Base-by-base conservation (phyloP, 2,797 vertebrate genomes). In the Orestias chungarensis region DNA sequence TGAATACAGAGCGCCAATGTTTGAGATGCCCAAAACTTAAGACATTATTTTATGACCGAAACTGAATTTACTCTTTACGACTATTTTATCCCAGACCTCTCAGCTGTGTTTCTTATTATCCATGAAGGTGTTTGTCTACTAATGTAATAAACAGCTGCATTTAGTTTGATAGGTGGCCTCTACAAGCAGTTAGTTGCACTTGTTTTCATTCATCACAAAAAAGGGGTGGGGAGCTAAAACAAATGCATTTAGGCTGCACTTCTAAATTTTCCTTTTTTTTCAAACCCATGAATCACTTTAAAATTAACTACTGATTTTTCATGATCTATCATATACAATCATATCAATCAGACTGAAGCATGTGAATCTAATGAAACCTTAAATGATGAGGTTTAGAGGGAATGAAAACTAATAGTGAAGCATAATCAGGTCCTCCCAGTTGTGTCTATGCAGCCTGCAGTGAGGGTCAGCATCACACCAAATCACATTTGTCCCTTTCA, bases 401-500 rank as follows among this genome's bases (percentile, higher is more conserved):
- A 12, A n/a, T 25, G n/a, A 50, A 25, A n/a, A 11, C 23, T 50
- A 44, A 44, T 10, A 6, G 25, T 12, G 27, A 33, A n/a, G 46
- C 33, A 33, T 62, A 52, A 46, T 20, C 23, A 46, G 17, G 69
- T 75, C 31, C 68, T 65, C 44, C 57, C 54, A 66, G 42, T 70
- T 61, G 69, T 72, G 59, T 79, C 44, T 1, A 15, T 52, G 18
- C 66, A 71, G 71, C 78, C 61, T 78, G 70, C 61, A 85, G 79
- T 91, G 57, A 69, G 85, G 91, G 91, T 92, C 91, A 90, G 82
- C 84, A 80, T 75, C 75, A 79, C 84, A 89, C 84, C 88, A 91
- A 92, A 92, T 93, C 90, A 85, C 68, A 93, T 94, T 87, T 93
- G 90, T 94, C 93, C 91, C 74, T 75, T 86, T 79, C 80, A 91